Evolutionary conservation across 2,113 vertebrate genomes (phyloP).

Genomic region (Callorhinus ursinus): DNA sequence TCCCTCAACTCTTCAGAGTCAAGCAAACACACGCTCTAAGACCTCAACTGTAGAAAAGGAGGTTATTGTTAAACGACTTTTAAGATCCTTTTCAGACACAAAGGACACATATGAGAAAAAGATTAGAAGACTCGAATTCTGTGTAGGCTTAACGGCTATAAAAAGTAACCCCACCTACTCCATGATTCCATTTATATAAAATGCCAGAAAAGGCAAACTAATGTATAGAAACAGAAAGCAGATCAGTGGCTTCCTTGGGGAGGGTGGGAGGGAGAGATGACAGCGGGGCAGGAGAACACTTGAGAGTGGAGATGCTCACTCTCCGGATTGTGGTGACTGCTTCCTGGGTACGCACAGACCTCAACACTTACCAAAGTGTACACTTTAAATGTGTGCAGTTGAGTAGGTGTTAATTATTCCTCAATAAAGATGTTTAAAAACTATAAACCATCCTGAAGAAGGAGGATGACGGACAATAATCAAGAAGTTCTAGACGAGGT

Average conservation of each 20-base stretch:
- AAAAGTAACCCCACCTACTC: conserved; percentile 56
- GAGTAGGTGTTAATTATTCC: not conserved
- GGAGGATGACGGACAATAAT: not conserved
- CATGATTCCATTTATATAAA: conserved; percentile 48
- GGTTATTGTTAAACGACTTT: not conserved
- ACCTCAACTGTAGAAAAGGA: not conserved
- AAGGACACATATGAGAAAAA: conserved; percentile 32
- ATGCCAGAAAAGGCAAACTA: conserved; percentile 38
- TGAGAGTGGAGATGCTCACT: rapidly evolving
- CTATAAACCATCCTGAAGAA: not conserved
- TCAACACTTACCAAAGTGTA: not conserved
- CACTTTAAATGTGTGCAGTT: not conserved
- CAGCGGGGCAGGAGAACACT: not conserved
- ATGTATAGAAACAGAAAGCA: not conserved
- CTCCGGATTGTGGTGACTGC: rapidly evolving
- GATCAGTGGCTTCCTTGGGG: not conserved
- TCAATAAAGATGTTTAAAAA: not conserved
- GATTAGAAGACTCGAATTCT: conserved; percentile 16
- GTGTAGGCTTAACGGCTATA: conserved; percentile 55
- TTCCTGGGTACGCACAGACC: not conserved
- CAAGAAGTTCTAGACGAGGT: not conserved
- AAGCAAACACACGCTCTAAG: not conserved
- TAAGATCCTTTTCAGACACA: conserved; percentile 3
- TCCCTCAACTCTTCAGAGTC: not conserved
- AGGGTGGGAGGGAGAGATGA: not conserved